Base-by-base conservation (phyloP, 2,888 invertebrate species). In the Epirrhoe alternata region DNA sequence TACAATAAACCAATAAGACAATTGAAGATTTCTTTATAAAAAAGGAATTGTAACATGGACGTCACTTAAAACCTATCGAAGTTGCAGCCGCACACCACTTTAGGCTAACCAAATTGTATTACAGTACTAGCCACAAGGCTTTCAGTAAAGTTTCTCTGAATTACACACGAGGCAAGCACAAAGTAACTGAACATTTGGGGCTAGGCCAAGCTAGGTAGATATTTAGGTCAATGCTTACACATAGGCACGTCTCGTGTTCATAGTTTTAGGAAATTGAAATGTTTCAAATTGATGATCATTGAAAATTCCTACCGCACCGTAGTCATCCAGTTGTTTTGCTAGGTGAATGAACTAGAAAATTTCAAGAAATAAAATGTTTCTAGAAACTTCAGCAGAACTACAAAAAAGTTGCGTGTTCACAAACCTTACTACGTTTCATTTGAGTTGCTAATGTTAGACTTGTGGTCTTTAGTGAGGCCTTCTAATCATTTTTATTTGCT, bases 181-280 rank as follows among this genome's bases (percentile, higher is more conserved):
- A 62, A 59, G 63, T 67, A 57, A 17, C 49, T 49, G 63, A 67
- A 60, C 56, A 64, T 64, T 64, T 67, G 63, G 67, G 60, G 45
- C 60, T 64, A 56, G 56, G 63, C 67, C 67, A 67, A 63, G 60
- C 38, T 63, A 54, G 53, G 53, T 50, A 35, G 45, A 51, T 35
- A 73, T 69, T 64, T 69, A 38, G 73, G 71, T 73, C 73, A 71
- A 67, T 69, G 66, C 61, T 42, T 30, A 61, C 38, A 35, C 14
- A 59, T 51, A 51, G 51, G 16, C 35, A 52, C 35, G 14, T 6
- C 31, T 24, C 45, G 30, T 56, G 31, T 33, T 31, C 6, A n/a
- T 33, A 60, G 16, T 54, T 60, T 60, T 52, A 60, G 31, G 33
- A 47, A 53, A 55, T 50, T 47, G 12, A 54, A 38, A 38, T 42